These are phyloP conservation scores for Gallinago solitaria DNA, from an alignment of 2,797 vertebrate genomes.

Conservation along the genomic window DNA sequence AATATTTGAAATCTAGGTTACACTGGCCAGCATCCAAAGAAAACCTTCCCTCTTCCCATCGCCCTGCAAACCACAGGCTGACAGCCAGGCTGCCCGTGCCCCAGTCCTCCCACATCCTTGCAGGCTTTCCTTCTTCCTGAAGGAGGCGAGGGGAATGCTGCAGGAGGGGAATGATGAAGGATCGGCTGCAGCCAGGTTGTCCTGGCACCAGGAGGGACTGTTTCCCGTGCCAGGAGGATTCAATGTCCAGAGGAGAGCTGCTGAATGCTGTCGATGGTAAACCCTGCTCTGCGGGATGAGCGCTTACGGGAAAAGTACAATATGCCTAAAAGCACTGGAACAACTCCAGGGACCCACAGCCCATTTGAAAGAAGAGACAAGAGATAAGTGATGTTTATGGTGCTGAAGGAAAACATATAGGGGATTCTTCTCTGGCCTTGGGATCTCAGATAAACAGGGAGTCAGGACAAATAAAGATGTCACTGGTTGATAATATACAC, in stretches of 20 bases:
- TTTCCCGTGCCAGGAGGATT: not conserved
- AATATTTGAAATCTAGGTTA: not conserved
- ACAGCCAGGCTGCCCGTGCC: not conserved
- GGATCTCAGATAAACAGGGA: not conserved
- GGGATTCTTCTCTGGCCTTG: not conserved
- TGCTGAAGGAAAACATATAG: not conserved
- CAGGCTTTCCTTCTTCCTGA: fast-evolving
- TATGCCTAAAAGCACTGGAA: not conserved
- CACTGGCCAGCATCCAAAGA: not conserved
- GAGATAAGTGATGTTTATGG: not conserved
- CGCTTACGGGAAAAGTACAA: not conserved
- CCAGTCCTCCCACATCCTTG: not conserved
- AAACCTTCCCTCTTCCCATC: not conserved
- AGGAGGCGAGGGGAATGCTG: not conserved
- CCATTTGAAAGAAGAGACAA: not conserved
- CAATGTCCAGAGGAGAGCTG: not conserved
- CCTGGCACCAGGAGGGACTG: fast-evolving
- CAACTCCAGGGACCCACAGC: not conserved
- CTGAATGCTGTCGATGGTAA: not conserved
- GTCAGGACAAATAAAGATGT: not conserved
- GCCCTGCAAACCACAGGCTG: not conserved
- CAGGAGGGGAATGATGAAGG: not conserved
- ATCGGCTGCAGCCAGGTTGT: not conserved
- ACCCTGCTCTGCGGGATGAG: not conserved
- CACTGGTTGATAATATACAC: fast-evolving